Evolutionary conservation across 2,797 vertebrate species (phyloP).

Genomic region (Ficedula albicollis): DNA sequence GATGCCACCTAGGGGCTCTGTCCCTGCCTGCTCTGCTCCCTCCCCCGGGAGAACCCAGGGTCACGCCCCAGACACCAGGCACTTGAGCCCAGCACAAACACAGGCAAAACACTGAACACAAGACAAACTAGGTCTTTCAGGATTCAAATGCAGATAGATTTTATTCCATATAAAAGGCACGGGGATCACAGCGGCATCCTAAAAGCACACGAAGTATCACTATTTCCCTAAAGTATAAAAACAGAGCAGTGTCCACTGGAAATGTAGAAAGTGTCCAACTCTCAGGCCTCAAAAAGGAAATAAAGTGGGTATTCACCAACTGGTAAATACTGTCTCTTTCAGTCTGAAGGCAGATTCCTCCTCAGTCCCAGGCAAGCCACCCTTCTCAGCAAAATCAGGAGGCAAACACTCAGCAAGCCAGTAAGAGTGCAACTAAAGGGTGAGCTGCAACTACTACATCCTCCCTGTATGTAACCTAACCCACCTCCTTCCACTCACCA

Average conservation of each 20-base stretch:
- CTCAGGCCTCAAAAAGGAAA: background rate
- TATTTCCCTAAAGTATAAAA: background rate
- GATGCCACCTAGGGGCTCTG: constrained; percentile 58
- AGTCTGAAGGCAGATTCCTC: background rate
- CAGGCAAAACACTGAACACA: background rate
- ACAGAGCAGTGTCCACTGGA: background rate
- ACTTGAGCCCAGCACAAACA: background rate
- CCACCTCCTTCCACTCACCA: background rate
- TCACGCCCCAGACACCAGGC: background rate
- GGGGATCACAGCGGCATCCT: background rate
- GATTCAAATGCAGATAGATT: background rate
- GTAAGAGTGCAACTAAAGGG: background rate
- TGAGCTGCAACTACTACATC: background rate
- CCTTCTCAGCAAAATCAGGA: background rate
- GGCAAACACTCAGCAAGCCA: background rate
- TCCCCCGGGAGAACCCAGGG: background rate
- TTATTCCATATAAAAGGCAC: background rate
- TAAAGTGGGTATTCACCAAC: background rate
- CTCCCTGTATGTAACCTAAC: background rate
- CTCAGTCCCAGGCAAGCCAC: background rate
- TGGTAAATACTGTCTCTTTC: background rate
- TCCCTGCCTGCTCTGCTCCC: constrained; percentile 4
- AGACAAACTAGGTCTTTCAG: background rate
- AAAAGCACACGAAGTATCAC: background rate
- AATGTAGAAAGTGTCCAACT: background rate